Evolutionary conservation across 2,797 vertebrate genomes (phyloP), one percentile per base, ranked within the genome.

Genomic region (Thalassophryne amazonica): DNA sequence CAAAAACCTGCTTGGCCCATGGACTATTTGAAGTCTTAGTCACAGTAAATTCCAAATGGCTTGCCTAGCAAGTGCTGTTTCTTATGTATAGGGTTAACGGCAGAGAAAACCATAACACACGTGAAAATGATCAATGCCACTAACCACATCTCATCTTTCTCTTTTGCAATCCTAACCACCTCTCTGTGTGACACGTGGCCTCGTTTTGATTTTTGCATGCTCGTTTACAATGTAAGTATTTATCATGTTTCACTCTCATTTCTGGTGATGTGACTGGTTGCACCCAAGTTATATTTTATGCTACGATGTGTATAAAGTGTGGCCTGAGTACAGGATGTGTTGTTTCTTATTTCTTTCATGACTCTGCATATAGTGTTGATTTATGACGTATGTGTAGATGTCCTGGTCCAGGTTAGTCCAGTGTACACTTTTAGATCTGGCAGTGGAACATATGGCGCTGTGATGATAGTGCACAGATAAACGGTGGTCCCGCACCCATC

Each of bases 181-280:
- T 63, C 51, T 67, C 64, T 75, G 48, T 81, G 64, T 85, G 84
- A 70, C 76, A 49, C n/a, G n/a, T 58, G 84, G 60, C 83, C 73
- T 81, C 75, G 67, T 83, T 79, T 78, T 90, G 60, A 53, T 87
- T 83, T 73, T 78, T 91, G 85, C 87, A 88, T 81, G 80, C 62
- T 69, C 58, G 51, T 71, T 69, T 41, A 50, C 46, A 40, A 66
- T 87, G 91, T 92, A 90, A 92, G 91, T 92, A 90, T 80, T 62
- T 21, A n/a, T 59, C 60, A 45, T 54, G 23, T 59, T 71, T 57
- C 11, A 38, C 28, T 22, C 22, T 13, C 32, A 13, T 49, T 13
- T 12, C 56, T 12, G 64, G 14, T 62, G 15, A 40, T 72, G 38
- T 33, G 21, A 31, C 17, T 41, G 10, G 56, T 13, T 68, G 11